Evolutionary conservation across 2,888 invertebrate genomes (phyloP), one percentile per base, ranked within the genome.

Genomic region (Hedychridium roseum): DNA sequence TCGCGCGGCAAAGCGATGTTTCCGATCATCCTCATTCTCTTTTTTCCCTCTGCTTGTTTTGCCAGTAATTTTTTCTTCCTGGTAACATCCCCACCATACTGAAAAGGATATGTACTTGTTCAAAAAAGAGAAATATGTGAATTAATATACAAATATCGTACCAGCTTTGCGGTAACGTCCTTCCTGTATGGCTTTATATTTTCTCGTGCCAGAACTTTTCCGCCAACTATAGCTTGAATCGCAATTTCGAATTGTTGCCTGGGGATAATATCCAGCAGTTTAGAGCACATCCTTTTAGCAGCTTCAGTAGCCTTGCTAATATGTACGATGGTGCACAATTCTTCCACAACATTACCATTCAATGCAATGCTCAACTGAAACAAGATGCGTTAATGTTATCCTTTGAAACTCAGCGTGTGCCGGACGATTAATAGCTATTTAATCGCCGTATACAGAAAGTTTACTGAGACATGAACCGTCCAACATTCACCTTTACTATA

Each of bases 41-140:
- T 94, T 79, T 98, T 98, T 4, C 97, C 97, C 68, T 95, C 95
- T 0, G 91, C 85, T 82, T 99, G 98, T 70, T 90, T 87, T 53
- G 88, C 88, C 14, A 98, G 79, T 21, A 98, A 82, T 77, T 98
- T 98, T 84, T 89, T 92, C 74, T 89, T 86, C 65, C 98, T 83
- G 0, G 92, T 92, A 1, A 93, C 83, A 80, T 97, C 97, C 11
- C 96, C 96, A 1, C 97, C 97, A 74, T 96, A 93, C 91, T 92
- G 34, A 5, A 70, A 65, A 15, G 7, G 4, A 12, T 5, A 21
- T 17, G 7, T 34, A 9, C 12, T 17, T 43, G 7, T 11, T 16
- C 28, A 35, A 1, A 7, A 31, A 35, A 23, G 18, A 15, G 6
- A 1, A 2, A 26, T 12, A 20, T 11, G n/a, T 6, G 26, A 31